Conservation (phyloP, 2,888 invertebrate species). For the Panorpa germanica region DNA sequence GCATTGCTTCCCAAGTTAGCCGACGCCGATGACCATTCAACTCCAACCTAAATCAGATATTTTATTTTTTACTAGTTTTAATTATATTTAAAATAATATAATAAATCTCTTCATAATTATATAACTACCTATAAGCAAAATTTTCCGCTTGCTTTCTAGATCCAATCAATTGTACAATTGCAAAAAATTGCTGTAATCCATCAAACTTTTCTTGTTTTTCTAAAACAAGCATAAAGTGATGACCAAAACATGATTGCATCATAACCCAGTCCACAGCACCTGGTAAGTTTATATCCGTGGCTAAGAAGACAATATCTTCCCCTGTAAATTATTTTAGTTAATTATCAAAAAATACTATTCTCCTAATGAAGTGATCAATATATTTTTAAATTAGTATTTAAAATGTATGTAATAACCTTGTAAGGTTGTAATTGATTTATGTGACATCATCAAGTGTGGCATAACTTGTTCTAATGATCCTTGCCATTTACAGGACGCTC, state of each 20-base stretch:
- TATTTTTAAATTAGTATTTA: too few relatives aligned
- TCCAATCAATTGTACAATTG: constrained; percentile 97
- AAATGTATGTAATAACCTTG: too few relatives aligned
- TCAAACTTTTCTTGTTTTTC: constrained; percentile 98
- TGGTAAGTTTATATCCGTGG: constrained; percentile 97
- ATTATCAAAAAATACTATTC: too few relatives aligned
- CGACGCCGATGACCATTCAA: constrained; percentile 87
- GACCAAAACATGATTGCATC: constrained; percentile 99
- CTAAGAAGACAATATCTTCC: constrained; percentile 98
- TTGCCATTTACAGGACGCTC: constrained; percentile 98
- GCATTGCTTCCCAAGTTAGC: constrained; percentile 98
- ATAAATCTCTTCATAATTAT: neutral
- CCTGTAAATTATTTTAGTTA: too few relatives aligned
- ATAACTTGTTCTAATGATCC: constrained; percentile 96
- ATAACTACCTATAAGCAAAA: constrained; percentile 93
- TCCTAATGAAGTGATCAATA: too few relatives aligned
- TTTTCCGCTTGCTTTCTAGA: constrained; percentile 97
- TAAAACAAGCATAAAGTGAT: constrained; percentile 97
- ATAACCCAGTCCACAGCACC: constrained; percentile 99
- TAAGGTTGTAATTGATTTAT: constrained; percentile 95
- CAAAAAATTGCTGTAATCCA: constrained; percentile 91
- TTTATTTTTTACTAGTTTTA: neutral
- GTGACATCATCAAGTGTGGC: constrained; percentile 92
- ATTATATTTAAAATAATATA: neutral
- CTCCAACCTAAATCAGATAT: constrained; percentile 56